These are phyloP conservation scores for Pteropus alecto DNA, from an alignment of 2,113 vertebrate species.

Conservation along the genomic window DNA sequence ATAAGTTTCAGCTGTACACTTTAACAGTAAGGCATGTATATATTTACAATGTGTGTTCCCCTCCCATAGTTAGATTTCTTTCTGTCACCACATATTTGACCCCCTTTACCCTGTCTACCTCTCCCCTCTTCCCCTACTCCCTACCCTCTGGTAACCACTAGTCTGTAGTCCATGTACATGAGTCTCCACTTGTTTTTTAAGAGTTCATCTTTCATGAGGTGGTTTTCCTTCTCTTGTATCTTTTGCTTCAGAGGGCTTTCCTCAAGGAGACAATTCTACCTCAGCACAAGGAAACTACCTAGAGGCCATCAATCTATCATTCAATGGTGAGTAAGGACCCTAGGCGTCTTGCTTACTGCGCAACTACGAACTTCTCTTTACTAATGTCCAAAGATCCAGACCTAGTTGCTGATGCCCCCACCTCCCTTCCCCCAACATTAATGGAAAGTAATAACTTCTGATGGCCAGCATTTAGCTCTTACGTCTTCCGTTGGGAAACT, in stretches of 20 bases:
- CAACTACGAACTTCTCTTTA: neutral
- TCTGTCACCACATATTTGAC: no score
- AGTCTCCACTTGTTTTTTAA: neutral
- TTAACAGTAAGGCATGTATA: no score
- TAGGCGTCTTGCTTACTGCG: neutral
- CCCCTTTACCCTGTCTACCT: no score
- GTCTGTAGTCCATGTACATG: no score
- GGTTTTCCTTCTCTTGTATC: neutral
- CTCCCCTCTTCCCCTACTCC: no score
- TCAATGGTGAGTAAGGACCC: slow-evolving; percentile 89
- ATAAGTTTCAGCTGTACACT: no score
- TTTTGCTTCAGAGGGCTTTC: slow-evolving; percentile 90
- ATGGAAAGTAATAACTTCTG: neutral
- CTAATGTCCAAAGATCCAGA: neutral
- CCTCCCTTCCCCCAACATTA: neutral
- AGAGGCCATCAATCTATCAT: slow-evolving; percentile 98
- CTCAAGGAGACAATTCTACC: slow-evolving; percentile 94
- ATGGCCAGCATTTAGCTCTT: neutral
- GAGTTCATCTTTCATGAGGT: neutral
- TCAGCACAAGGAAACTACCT: slow-evolving; percentile 98
- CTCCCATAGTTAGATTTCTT: no score
- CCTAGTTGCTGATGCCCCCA: neutral
- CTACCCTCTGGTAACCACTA: no score
- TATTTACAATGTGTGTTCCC: no score
- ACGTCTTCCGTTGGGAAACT: neutral